These are phyloP conservation scores for Trissolcus basalis DNA, from an alignment of 1,140 invertebrate species.

Conservation along the genomic window DNA sequence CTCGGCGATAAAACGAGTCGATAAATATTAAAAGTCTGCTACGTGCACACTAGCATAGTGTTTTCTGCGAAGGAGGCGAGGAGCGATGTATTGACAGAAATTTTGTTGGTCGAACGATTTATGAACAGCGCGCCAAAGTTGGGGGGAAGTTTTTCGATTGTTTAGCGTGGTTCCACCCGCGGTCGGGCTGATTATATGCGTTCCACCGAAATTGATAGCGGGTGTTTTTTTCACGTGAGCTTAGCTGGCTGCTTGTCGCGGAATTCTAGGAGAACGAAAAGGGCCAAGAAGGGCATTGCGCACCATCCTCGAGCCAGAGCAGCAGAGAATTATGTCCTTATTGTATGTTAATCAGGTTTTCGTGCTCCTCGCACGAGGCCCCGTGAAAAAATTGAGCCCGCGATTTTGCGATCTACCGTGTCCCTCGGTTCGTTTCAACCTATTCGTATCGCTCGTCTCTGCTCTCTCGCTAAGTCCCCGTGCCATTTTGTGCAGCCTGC, in stretches of 20 bases:
- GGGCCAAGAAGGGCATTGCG: slow-evolving; percentile 61
- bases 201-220: slow-evolving; percentile 38
- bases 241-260: no score
- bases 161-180: slow-evolving; percentile 24
- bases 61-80: no score
- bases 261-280: slow-evolving; percentile 57
- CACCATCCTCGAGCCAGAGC: slow-evolving; percentile 30
- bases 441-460: slow-evolving; percentile 30
- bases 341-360: slow-evolving; percentile 67
- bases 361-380: slow-evolving; percentile 54
- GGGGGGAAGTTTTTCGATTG: background rate
- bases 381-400: slow-evolving; percentile 55
- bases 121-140: background rate
- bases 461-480: slow-evolving; percentile 22
- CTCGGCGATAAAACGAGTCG: no score
- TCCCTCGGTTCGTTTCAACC: slow-evolving; percentile 10
- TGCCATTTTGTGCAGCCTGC: slow-evolving; percentile 46
- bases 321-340: slow-evolving; percentile 66
- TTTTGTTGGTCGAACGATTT: no score
- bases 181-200: slow-evolving; percentile 10
- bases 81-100: no score
- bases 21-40: no score
- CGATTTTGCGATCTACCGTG: slow-evolving; percentile 49
- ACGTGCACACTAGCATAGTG: no score
- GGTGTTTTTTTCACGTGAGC: slow-evolving; percentile 24